phyloP scores from a whole-genome alignment of 2,113 vertebrate genomes.

The Festucalex cinctus region DNA sequence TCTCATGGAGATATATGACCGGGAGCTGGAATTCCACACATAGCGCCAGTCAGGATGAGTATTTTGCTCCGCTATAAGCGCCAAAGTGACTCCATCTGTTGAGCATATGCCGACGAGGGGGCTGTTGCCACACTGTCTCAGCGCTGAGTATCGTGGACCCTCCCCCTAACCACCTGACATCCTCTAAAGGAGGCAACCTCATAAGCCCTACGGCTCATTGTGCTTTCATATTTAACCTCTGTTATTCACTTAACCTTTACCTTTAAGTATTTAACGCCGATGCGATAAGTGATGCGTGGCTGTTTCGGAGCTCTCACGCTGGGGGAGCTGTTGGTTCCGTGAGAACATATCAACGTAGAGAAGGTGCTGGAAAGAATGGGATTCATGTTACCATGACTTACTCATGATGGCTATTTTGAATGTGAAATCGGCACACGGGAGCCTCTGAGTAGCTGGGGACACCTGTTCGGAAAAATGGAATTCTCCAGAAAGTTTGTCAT shows the following conservation, averaged over 20 bases:
- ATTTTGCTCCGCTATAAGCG: slow-evolving; percentile 32
- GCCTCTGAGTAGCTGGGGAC: slow-evolving; percentile 52
- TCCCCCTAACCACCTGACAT: slow-evolving; percentile 45
- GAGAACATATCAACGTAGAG: slow-evolving; percentile 54
- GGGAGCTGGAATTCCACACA: slow-evolving; percentile 49
- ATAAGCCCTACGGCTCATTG: slow-evolving; percentile 59
- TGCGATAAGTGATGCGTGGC: slow-evolving; percentile 20
- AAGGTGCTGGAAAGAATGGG: slow-evolving; percentile 63
- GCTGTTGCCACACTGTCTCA: slow-evolving; percentile 54
- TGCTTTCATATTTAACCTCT: slow-evolving; percentile 63
- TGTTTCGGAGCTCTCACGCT: slow-evolving; percentile 42
- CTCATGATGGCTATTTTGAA: slow-evolving; percentile 63
- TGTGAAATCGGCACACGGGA: slow-evolving; percentile 51
- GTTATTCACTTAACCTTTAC: slow-evolving; percentile 67
- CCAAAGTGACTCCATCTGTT: slow-evolving; percentile 60
- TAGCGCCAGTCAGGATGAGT: slow-evolving; percentile 50
- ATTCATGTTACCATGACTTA: slow-evolving; percentile 59
- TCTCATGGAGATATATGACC: slow-evolving; percentile 25
- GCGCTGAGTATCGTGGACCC: slow-evolving; percentile 33
- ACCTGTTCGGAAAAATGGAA: slow-evolving; percentile 74
- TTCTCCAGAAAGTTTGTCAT: slow-evolving; percentile 60
- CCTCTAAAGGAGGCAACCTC: slow-evolving; percentile 53
- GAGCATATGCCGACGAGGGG: slow-evolving; percentile 48
- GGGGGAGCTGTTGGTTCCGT: slow-evolving; percentile 54
- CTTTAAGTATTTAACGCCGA: slow-evolving; percentile 53